Evolutionary conservation across 2,797 vertebrate genomes (phyloP).

Genomic region (Uromys caudimaculatus): DNA sequence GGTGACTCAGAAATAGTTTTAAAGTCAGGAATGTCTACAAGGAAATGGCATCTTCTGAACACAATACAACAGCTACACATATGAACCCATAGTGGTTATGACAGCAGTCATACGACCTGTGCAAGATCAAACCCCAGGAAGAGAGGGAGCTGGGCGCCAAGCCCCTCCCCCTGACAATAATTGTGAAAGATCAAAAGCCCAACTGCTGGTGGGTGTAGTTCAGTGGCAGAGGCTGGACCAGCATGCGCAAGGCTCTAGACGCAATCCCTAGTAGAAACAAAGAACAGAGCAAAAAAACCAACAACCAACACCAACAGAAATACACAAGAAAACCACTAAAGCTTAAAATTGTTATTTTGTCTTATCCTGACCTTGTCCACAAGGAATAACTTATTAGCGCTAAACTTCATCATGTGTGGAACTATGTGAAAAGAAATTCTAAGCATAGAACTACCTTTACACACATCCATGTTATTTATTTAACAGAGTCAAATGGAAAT

Average conservation of each 20-base stretch:
- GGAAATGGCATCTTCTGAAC: neutral
- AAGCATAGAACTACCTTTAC: slow-evolving; percentile 41
- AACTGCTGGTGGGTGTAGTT: neutral
- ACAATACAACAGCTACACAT: neutral
- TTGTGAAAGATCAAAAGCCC: neutral
- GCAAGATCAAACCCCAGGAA: neutral
- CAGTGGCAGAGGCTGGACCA: neutral
- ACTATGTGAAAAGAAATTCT: slow-evolving; percentile 7
- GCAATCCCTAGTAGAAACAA: neutral
- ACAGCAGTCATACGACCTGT: neutral
- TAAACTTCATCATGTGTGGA: slow-evolving; percentile 9
- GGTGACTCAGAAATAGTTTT: neutral
- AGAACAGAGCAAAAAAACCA: neutral
- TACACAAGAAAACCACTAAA: neutral
- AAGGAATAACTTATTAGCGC: slow-evolving; percentile 39
- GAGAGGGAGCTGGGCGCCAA: neutral
- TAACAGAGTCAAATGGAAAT: slow-evolving; percentile 56
- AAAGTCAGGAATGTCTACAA: neutral
- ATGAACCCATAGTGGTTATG: neutral
- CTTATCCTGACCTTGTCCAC: neutral
- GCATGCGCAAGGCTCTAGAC: neutral
- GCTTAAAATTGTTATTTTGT: neutral
- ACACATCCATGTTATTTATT: slow-evolving; percentile 42
- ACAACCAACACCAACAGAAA: neutral
- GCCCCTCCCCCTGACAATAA: neutral